These are phyloP conservation scores for Mobula birostris DNA, from an alignment of 2,113 vertebrate genomes.

Conservation along the genomic window DNA sequence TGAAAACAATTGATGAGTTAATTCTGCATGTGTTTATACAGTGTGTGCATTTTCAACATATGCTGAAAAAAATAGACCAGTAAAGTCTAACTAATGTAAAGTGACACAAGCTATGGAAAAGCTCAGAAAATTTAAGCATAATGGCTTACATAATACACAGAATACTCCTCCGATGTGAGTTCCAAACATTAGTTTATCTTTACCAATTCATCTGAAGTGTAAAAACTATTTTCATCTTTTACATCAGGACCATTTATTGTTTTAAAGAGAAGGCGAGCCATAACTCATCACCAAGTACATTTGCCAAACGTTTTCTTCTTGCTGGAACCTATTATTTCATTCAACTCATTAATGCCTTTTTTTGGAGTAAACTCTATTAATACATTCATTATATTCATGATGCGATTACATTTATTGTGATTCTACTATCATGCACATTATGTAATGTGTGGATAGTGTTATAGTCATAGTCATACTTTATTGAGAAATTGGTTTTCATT, in stretches of 20 bases:
- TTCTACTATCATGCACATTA: background rate
- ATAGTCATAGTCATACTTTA: no score
- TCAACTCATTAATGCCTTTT: background rate
- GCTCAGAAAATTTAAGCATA: background rate
- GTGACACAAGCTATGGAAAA: background rate
- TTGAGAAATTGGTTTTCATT: no score
- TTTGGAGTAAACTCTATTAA: background rate
- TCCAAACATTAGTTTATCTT: background rate
- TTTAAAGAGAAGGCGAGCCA: background rate
- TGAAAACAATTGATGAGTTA: constrained; percentile 16
- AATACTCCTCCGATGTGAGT: background rate
- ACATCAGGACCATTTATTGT: background rate
- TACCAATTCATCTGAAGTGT: background rate
- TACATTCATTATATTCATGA: background rate
- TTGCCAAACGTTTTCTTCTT: background rate
- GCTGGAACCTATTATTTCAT: background rate
- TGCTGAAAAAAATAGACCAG: background rate
- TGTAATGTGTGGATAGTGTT: background rate
- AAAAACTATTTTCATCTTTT: background rate
- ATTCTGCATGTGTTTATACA: background rate
- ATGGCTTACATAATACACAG: background rate
- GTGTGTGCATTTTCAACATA: constrained; percentile 30
- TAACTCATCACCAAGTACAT: background rate
- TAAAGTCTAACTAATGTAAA: constrained; percentile 22
- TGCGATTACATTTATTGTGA: background rate